Conservation (phyloP, 2,797 vertebrate genomes). For the Acanthopagrus latus region DNA sequence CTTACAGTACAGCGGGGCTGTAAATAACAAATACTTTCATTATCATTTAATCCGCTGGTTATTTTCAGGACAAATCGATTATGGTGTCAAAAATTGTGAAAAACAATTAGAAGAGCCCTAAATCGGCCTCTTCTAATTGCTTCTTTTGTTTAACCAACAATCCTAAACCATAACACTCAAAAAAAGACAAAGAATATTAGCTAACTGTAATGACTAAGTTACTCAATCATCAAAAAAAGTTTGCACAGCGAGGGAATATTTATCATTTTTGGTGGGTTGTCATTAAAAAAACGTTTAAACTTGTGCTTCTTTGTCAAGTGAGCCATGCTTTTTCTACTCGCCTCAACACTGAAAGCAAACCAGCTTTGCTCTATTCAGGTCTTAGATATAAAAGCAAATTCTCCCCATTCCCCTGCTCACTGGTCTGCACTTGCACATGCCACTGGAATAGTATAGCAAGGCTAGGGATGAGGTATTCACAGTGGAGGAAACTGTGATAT, state of each 20-base stretch:
- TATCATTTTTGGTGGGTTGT: conserved; percentile 11
- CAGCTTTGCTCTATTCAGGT: conserved; percentile 51
- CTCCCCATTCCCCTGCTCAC: conserved; percentile 76
- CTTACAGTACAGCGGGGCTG: conserved; percentile 5
- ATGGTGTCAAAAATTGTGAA: no score
- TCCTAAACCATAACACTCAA: no score
- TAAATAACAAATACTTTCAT: no score
- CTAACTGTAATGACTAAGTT: no score
- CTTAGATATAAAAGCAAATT: conserved; percentile 71
- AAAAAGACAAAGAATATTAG: no score
- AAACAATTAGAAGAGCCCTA: no score
- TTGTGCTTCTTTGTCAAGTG: conserved; percentile 15
- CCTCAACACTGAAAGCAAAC: conserved; percentile 33
- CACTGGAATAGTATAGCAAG: conserved; percentile 58
- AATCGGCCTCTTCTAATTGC: no score
- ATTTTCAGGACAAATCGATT: no score
- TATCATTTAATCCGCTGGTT: no score
- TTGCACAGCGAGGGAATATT: conserved; percentile 8
- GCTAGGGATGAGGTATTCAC: conserved; percentile 39
- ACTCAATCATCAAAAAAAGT: no score
- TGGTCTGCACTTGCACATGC: conserved; percentile 65
- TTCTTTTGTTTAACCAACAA: no score
- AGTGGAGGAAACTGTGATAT: conserved; percentile 38
- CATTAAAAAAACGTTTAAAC: background rate
- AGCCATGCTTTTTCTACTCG: conserved; percentile 42